Conservation (phyloP, 2,797 vertebrate species). For the Varecia variegata region DNA sequence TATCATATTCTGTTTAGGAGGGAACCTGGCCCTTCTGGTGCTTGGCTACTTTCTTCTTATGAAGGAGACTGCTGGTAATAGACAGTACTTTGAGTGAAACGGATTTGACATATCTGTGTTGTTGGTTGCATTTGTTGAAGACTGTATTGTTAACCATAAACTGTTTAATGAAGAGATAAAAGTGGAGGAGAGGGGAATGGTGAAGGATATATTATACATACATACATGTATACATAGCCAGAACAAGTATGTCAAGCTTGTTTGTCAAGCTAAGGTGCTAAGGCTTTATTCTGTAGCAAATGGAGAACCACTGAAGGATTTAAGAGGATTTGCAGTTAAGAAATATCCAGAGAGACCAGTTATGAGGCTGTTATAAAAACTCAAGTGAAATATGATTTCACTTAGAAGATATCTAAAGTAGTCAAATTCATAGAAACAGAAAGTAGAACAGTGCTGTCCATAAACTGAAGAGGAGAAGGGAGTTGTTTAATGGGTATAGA, state of each 20-base stretch:
- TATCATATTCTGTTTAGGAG: not conserved
- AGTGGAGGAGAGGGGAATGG: not conserved
- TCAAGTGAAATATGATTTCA: not conserved
- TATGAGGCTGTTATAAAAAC: not conserved
- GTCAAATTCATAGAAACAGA: not conserved
- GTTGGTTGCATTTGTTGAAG: conserved; percentile 20
- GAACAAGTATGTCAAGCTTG: not conserved
- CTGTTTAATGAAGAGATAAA: conserved; percentile 16
- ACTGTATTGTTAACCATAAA: not conserved
- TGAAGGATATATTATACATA: not conserved
- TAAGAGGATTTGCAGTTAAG: not conserved
- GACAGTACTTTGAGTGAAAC: not conserved
- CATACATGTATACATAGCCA: not conserved
- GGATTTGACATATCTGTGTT: not conserved
- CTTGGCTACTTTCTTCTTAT: not conserved
- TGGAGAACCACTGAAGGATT: not conserved
- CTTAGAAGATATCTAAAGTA: not conserved
- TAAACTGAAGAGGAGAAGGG: too few relatives aligned
- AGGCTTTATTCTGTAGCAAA: not conserved
- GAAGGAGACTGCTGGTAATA: not conserved
- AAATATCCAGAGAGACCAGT: not conserved
- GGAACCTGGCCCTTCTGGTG: not conserved
- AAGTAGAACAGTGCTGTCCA: not conserved
- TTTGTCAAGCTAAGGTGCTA: not conserved
- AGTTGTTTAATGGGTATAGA: not conserved